Base-by-base conservation (phyloP, 2,888 invertebrate genomes). In the Rhagonycha lutea region DNA sequence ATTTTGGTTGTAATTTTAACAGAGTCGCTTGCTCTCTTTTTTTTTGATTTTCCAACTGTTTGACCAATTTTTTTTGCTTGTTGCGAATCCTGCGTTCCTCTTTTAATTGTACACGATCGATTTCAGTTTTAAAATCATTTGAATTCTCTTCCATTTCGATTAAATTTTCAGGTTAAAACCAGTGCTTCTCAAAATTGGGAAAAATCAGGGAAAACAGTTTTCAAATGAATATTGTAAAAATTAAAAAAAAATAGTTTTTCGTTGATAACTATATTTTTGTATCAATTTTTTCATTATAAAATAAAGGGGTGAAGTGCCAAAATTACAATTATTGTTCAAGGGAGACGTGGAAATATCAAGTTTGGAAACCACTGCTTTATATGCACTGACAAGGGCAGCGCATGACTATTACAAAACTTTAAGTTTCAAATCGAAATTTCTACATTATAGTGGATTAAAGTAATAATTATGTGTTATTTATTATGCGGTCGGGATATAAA, bases 1-100 rank as follows among this genome's bases (percentile, higher is more conserved):
- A 74, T 69, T 11, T 72, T 18, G 78, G 73, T 71, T 71, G 63
- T 8, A 65, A 24, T 65, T 65, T 24, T 24, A 65, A 65, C 18
- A 24, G 3, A n/a, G n/a, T 24, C 0, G 63, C 63, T 24, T 65
- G 24, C n/a, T 65, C 63, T n/a, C 63, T 23, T 65, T 65, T 65
- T 26, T 24, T 65, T 24, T 65, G 63, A 65, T 24, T 24, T 24
- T 23, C 23, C n/a, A 65, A 65, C n/a, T 24, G 23, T 24, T 65
- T 65, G 0, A 24, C 12, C 24, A 65, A 24, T n/a, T 65, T 65
- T 12, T 65, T 65, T 65, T 65, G 63, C 12, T 65, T 23, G 4
- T 65, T 65, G 9, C 63, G 63, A 24, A 65, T 65, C n/a, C 26
- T 65, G n/a, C 63, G 63, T 23, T 65, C 63, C n/a, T 65, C 63